Conservation (phyloP, 2,113 vertebrate species). For the Candoia aspera region DNA sequence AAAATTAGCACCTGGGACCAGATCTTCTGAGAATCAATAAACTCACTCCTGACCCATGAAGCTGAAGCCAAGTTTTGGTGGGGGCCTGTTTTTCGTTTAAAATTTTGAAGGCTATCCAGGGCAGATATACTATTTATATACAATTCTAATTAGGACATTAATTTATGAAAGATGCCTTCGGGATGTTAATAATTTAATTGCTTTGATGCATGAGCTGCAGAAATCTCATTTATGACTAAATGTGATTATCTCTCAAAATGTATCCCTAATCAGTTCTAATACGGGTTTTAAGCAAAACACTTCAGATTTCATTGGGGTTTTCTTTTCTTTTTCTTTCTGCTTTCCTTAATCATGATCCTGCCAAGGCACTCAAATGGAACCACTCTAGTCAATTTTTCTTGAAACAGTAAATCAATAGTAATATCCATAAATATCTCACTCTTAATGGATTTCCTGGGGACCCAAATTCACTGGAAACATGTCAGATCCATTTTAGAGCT, state of each 20-base stretch:
- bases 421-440: conserved; percentile 43
- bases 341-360: conserved; percentile 12
- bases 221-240: conserved; percentile 38
- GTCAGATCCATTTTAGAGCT: conserved; percentile 54
- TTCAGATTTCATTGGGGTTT: not conserved
- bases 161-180: conserved; percentile 42
- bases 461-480: conserved; percentile 43
- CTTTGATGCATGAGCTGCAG: conserved; percentile 38
- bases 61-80: not conserved
- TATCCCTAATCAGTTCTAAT: conserved; percentile 31
- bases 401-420: conserved; percentile 53
- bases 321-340: not conserved
- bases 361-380: conserved; percentile 9
- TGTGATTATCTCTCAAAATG: conserved; percentile 27
- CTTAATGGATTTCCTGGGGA: conserved; percentile 59
- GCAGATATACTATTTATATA: conserved; percentile 27
- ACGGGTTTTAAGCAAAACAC: conserved; percentile 15
- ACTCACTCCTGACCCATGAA: not conserved
- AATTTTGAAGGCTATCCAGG: not conserved
- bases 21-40: not conserved
- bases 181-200: conserved; percentile 45
- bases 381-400: conserved; percentile 51
- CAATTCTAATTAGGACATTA: conserved; percentile 21
- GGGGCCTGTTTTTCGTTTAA: not conserved
- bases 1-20: not conserved